phyloP scores from a whole-genome alignment of 2,797 vertebrate species.

The Typhlichthys subterraneus region DNA sequence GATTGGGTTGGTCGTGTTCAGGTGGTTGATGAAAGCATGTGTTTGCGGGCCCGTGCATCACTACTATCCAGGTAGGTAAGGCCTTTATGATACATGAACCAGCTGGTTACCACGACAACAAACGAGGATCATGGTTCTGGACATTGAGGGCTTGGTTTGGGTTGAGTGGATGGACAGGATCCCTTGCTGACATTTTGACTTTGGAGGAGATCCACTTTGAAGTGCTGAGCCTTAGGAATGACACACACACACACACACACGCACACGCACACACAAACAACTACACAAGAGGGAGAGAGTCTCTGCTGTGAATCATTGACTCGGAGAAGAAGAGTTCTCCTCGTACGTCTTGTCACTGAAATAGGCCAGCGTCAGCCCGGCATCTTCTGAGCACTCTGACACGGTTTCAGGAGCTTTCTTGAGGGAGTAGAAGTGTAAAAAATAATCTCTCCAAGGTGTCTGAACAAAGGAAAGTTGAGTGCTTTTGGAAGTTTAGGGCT shows the following conservation, averaged over 20 bases:
- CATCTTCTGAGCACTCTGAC: slow-evolving; percentile 72
- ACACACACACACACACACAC: no score
- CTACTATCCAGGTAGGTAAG: no score
- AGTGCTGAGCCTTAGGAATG: slow-evolving; percentile 19
- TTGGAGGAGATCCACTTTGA: slow-evolving; percentile 19
- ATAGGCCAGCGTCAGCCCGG: slow-evolving; percentile 65
- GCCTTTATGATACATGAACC: no score
- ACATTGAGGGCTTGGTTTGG: no score
- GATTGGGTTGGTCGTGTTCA: no score
- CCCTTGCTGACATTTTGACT: no score
- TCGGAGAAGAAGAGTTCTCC: slow-evolving; percentile 45
- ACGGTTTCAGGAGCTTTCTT: slow-evolving; percentile 70
- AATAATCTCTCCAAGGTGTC: slow-evolving; percentile 68
- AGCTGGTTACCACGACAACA: no score
- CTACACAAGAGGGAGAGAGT: slow-evolving; percentile 37
- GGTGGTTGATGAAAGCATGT: no score
- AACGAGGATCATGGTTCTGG: no score
- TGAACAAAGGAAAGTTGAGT: slow-evolving; percentile 65
- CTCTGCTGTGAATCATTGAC: slow-evolving; percentile 46
- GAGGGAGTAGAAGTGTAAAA: slow-evolving; percentile 63
- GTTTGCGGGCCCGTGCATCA: no score
- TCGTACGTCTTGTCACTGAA: slow-evolving; percentile 69
- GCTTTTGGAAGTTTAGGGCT: slow-evolving; percentile 61
- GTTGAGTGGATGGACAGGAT: no score
- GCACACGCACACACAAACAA: slow-evolving; percentile 11